Base-by-base conservation (phyloP, 1,140 invertebrate genomes). In the Eumeta japonica region DNA sequence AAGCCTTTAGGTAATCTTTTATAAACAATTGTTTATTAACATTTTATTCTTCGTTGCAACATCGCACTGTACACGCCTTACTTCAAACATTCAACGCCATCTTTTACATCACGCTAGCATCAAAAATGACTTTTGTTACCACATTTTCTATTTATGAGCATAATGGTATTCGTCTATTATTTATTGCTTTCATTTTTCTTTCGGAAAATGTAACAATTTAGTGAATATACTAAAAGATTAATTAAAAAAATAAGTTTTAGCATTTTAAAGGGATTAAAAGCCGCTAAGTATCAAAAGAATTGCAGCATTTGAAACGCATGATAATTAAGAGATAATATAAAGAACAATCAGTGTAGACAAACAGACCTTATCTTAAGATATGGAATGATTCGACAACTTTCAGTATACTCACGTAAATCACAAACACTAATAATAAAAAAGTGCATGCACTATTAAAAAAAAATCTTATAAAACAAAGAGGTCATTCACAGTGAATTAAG, bases 11-110 rank as follows among this genome's bases (percentile, higher is more conserved):
- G n/a, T 64, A 59, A 72, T 74, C 59, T 74, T 74, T 74, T 74
- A 63, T 74, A 70, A 73, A 74, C 70, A 74, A 74, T 71, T 74
- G 64, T 74, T 74, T 74, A 71, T 74, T 74, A 74, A 74, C 70
- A 73, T 73, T 71, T 73, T 71, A 71, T 71, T 62, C 62, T 59
- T 67, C 53, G 55, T 59, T 62, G 59, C 58, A 62, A 68, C 58
- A 52, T 59, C 61, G 62, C 65, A 67, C 55, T 62, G n/a, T 58
- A 58, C 61, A 70, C 59, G 65, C 62, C 59, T 56, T 62, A 59
- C 66, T 61, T 56, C 59, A 62, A 47, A 62, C 63, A 68, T 52
- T 55, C 60, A 54, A 58, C 58, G 58, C 55, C 61, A 62, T 60
- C 54, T 53, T 51, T n/a, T n/a, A n/a, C 58, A 57, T 62, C 60